These are phyloP conservation scores for Holotrichia oblita DNA, from an alignment of 1,140 invertebrate species.

Conservation along the genomic window DNA sequence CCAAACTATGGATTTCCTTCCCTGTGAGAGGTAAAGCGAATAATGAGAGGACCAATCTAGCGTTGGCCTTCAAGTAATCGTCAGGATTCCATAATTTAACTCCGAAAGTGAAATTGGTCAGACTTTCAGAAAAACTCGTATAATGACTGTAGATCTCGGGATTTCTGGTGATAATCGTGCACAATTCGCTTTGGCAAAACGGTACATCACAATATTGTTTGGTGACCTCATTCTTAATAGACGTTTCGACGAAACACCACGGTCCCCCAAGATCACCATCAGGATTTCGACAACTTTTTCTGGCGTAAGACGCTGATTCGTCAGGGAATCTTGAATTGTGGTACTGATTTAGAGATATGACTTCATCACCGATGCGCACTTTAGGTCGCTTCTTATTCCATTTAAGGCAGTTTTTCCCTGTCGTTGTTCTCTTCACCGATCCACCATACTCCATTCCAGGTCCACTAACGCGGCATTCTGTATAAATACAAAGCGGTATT, in stretches of 20 bases:
- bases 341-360: conserved; percentile 51
- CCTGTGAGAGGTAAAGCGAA: conserved; percentile 55
- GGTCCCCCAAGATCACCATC: conserved; percentile 64
- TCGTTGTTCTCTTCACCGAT: conserved; percentile 50
- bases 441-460: conserved; percentile 66
- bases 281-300: conserved; percentile 67
- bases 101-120: conserved; percentile 58
- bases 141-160: conserved; percentile 55
- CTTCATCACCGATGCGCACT: conserved; percentile 49
- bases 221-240: conserved; percentile 58
- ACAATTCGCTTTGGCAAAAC: conserved; percentile 64
- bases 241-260: conserved; percentile 67
- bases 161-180: conserved; percentile 56
- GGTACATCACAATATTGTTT: conserved; percentile 66
- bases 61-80: conserved; percentile 54
- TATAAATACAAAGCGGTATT: conserved; percentile 62
- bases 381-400: conserved; percentile 59
- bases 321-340: conserved; percentile 54
- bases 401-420: conserved; percentile 57
- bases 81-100: conserved; percentile 62
- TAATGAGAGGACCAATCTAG: conserved; percentile 54
- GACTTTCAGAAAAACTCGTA: conserved; percentile 53
- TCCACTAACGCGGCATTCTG: conserved; percentile 64
- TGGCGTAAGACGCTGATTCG: conserved; percentile 53
- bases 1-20: conserved; percentile 54